Evolutionary conservation across 23 tunicate species (phyloP).

Genomic region (Styela plicata): DNA sequence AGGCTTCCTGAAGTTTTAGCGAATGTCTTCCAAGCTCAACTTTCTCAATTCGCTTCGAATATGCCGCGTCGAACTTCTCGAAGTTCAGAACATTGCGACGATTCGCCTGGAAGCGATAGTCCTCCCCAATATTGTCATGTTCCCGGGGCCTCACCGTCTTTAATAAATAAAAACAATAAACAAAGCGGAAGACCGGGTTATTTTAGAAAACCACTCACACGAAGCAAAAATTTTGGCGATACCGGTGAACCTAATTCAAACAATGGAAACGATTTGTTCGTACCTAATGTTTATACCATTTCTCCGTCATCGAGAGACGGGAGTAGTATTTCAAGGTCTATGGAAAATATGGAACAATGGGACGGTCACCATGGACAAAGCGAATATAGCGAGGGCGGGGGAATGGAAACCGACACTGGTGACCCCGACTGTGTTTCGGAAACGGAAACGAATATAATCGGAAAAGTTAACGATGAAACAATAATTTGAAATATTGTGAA

Average conservation of each 20-base stretch:
- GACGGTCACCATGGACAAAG: background rate
- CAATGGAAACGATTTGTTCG: background rate
- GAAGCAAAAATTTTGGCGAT: background rate
- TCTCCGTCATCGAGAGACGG: background rate
- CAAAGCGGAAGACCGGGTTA: background rate
- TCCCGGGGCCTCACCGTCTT: background rate
- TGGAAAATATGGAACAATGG: background rate
- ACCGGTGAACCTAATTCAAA: background rate
- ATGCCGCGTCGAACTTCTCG: background rate
- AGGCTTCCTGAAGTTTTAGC: conserved; percentile 42
- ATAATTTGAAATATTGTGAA: too few relatives aligned
- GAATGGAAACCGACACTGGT: background rate
- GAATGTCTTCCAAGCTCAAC: background rate
- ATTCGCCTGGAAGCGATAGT: background rate
- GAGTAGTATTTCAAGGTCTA: background rate
- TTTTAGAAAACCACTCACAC: background rate
- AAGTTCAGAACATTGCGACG: background rate
- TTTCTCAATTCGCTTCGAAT: background rate
- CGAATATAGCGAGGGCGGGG: background rate
- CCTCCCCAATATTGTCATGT: background rate
- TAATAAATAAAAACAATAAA: background rate
- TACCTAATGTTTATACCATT: background rate
- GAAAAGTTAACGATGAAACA: background rate
- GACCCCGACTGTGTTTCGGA: background rate
- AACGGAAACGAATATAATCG: background rate